A percentile compares a stretch with the other conserved stretches of the same genome.
phyloP scores from a whole-genome alignment of 2,113 vertebrate genomes.

The Sardina pilchardus region DNA sequence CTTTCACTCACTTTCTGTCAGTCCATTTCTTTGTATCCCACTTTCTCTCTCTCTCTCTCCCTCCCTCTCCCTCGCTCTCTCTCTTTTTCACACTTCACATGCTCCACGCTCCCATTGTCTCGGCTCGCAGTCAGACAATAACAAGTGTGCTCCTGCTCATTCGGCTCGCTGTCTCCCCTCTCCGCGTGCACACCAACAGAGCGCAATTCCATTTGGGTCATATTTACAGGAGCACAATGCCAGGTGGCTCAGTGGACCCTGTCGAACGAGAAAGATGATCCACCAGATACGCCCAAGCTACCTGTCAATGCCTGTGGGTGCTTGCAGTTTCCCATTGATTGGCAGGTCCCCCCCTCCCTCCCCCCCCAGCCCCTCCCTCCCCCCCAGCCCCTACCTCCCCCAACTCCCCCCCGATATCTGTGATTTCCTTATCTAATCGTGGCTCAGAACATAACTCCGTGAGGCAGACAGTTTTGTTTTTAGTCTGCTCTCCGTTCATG shows the following conservation, averaged over 20 bases:
- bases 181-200: neutral
- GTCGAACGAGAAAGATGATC: neutral
- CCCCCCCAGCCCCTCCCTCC: too few relatives aligned
- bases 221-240: slow-evolving; percentile 10
- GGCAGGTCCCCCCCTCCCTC: neutral
- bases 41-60: neutral
- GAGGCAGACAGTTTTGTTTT: neutral
- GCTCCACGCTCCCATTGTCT: slow-evolving; percentile 10
- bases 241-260: neutral
- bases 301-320: neutral
- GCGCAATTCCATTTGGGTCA: slow-evolving; percentile 4
- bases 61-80: neutral
- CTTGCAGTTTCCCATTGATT: neutral
- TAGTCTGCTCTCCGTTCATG: neutral
- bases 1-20: neutral
- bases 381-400: too few relatives aligned
- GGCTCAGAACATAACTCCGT: neutral
- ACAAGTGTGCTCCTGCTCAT: slow-evolving; percentile 5
- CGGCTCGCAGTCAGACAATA: neutral
- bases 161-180: neutral
- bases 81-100: slow-evolving; percentile 14
- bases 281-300: neutral
- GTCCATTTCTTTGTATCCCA: neutral
- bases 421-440: slow-evolving; percentile 2
- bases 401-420: neutral